phyloP scores from a whole-genome alignment of 2,113 vertebrate species.

The Ifrita kowaldi region DNA sequence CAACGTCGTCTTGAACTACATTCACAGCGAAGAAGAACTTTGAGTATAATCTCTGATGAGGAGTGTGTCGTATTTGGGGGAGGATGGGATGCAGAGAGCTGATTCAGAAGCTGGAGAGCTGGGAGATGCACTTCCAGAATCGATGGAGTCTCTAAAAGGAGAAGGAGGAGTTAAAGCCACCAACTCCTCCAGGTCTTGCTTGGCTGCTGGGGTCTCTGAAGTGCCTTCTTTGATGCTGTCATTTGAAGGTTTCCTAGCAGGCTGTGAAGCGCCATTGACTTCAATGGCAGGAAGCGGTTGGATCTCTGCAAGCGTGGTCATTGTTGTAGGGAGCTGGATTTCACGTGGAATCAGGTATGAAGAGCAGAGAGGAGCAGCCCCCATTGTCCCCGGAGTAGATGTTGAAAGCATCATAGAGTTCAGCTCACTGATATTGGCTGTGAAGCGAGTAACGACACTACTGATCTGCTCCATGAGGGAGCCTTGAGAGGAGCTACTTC shows the following conservation, averaged over 20 bases:
- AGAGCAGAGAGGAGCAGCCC: constrained; percentile 72
- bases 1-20: constrained; percentile 6
- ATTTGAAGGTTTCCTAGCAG: constrained; percentile 64
- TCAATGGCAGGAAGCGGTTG: constrained; percentile 88
- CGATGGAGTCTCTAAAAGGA: constrained; percentile 93
- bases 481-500: constrained; percentile 79
- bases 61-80: constrained; percentile 89
- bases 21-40: constrained; percentile 98
- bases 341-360: constrained; percentile 88
- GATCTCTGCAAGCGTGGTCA: constrained; percentile 94
- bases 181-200: constrained; percentile 89
- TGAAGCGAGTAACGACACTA: constrained; percentile 96
- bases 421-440: constrained; percentile 94
- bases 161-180: constrained; percentile 95
- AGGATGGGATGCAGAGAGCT: constrained; percentile 85
- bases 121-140: constrained; percentile 85
- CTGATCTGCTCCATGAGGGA: constrained; percentile 98
- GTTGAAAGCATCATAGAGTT: constrained; percentile 93
- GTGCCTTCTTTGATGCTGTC: constrained; percentile 67
- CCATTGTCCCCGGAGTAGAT: constrained; percentile 62
- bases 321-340: constrained; percentile 84
- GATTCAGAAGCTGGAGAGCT: constrained; percentile 83
- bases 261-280: constrained; percentile 72
- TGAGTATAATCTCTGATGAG: constrained; percentile 95
- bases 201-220: constrained; percentile 71